phyloP scores from a whole-genome alignment of 2,888 invertebrate genomes.

The Diplazon laetatorius region DNA sequence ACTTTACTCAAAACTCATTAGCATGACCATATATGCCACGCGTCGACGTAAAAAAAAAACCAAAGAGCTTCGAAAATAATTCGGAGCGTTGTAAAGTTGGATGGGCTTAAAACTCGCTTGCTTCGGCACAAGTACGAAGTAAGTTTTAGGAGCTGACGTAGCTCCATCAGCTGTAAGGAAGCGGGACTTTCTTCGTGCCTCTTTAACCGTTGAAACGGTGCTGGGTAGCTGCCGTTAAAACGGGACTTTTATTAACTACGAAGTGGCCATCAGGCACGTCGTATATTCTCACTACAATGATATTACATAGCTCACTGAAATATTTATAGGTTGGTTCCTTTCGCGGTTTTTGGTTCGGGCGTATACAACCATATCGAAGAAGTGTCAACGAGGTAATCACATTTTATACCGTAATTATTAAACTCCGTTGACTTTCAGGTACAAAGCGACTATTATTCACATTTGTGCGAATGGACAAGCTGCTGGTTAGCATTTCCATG shows the following conservation, averaged over 20 bases:
- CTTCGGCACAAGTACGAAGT: neutral
- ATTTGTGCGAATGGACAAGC: neutral
- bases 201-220: slow-evolving; percentile 41
- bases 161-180: slow-evolving; percentile 25
- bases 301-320: slow-evolving; percentile 48
- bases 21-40: neutral
- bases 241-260: slow-evolving; percentile 58
- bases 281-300: slow-evolving; percentile 36
- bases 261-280: slow-evolving; percentile 43
- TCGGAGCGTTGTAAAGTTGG: neutral
- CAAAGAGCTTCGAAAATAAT: too few relatives aligned
- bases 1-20: too few relatives aligned
- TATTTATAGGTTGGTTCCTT: slow-evolving; percentile 20
- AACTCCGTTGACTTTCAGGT: neutral
- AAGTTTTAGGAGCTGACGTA: neutral
- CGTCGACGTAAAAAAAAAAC: neutral
- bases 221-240: slow-evolving; percentile 26
- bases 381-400: slow-evolving; percentile 7
- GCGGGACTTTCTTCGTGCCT: slow-evolving; percentile 12
- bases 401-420: slow-evolving; percentile 1
- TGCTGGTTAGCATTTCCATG: neutral
- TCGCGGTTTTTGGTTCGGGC: neutral
- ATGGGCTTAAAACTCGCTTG: neutral
- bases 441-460: neutral
- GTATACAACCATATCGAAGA: neutral